Percentiles rank a stretch among this genome's conserved stretches.
Evolutionary conservation across 2,888 invertebrate species (phyloP).

Genomic region (Boloria selene): DNA sequence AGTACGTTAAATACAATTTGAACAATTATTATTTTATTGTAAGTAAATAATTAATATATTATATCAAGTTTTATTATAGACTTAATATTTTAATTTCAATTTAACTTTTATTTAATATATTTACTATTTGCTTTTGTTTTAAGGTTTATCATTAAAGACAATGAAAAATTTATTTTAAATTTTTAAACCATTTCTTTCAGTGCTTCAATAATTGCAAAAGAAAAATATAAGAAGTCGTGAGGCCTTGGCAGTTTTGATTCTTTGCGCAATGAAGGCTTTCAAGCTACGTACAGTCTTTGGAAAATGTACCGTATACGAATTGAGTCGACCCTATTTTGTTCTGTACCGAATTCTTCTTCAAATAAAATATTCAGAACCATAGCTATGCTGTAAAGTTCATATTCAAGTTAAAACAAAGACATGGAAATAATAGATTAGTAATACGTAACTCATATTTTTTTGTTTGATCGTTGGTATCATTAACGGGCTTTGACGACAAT

Average conservation of each 20-base stretch:
- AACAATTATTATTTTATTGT: too few relatives aligned
- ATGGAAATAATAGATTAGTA: neutral
- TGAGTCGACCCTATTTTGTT: constrained; percentile 16
- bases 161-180: too few relatives aligned
- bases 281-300: constrained; percentile 10
- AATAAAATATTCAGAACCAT: constrained; percentile 17
- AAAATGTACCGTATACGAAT: constrained; percentile 18
- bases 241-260: constrained; percentile 20
- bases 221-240: constrained; percentile 8
- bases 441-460: constrained; percentile 13
- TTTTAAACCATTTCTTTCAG: too few relatives aligned
- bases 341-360: constrained; percentile 9
- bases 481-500: constrained; percentile 46
- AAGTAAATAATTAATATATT: too few relatives aligned
- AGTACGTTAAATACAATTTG: too few relatives aligned
- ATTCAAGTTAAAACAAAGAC: constrained; percentile 12
- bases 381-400: neutral
- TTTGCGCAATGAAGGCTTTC: constrained; percentile 9
- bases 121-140: too few relatives aligned
- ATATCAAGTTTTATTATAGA: too few relatives aligned
- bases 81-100: too few relatives aligned
- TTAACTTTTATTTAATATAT: too few relatives aligned
- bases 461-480: constrained; percentile 14
- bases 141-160: too few relatives aligned
- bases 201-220: neutral